Conservation (phyloP, 2,113 vertebrate genomes). For the Varanus salvator region DNA sequence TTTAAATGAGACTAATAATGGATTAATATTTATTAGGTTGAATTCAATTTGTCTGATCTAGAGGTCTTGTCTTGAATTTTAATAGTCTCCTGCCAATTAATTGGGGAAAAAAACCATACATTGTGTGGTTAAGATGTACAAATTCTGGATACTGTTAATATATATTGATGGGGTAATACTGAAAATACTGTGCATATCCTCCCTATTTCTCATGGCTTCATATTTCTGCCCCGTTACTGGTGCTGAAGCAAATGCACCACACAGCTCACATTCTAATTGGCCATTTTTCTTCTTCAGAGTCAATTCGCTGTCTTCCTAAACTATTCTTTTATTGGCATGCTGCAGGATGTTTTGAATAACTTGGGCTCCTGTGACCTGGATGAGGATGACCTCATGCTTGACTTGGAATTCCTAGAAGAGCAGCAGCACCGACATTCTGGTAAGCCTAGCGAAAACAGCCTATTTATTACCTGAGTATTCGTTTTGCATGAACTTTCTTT, state of each 20-base stretch:
- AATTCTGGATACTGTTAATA: neutral
- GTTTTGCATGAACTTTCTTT: neutral
- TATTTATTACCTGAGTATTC: neutral
- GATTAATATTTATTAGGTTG: too few species aligned
- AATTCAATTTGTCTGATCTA: neutral
- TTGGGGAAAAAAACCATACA: neutral
- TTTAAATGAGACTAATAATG: too few species aligned
- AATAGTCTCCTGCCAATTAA: neutral
- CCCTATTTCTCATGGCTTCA: neutral
- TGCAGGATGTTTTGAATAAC: conserved; percentile 94
- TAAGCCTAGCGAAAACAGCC: conserved; percentile 67
- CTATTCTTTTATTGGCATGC: fast-evolving
- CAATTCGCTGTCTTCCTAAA: conserved; percentile 15
- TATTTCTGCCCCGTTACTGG: neutral
- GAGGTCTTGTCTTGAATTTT: neutral
- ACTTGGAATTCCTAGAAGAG: conserved; percentile 94
- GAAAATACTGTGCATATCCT: neutral
- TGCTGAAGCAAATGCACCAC: neutral
- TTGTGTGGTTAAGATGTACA: neutral
- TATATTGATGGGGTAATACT: neutral
- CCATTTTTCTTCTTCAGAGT: neutral
- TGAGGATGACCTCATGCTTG: conserved; percentile 98
- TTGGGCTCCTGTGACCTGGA: conserved; percentile 96
- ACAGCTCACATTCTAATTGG: neutral
- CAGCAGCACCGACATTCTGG: conserved; percentile 86